phyloP scores from a whole-genome alignment of 2,888 invertebrate species.

The Eurytoma adleriae region DNA sequence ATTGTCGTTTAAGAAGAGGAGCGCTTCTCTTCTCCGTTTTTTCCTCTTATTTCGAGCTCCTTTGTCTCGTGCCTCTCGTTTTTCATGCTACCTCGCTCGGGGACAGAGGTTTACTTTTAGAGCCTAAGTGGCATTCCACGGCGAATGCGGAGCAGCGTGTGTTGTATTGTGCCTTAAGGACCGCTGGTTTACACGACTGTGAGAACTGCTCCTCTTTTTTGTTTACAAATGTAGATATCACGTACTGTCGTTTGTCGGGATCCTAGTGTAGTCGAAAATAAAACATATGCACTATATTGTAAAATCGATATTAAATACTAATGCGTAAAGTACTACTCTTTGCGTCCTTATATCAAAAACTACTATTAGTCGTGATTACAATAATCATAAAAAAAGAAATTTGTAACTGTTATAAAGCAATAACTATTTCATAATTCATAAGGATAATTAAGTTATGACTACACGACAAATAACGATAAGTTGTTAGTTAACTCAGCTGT shows the following conservation, averaged over 20 bases:
- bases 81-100: neutral
- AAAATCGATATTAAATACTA: no score
- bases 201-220: neutral
- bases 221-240: neutral
- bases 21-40: neutral
- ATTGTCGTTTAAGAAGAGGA: slow-evolving; percentile 27
- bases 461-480: neutral
- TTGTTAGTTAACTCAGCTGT: neutral
- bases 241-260: neutral
- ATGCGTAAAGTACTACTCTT: no score
- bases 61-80: neutral
- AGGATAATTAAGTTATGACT: no score
- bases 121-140: neutral
- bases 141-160: neutral
- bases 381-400: neutral
- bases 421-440: no score
- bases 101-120: slow-evolving; percentile 49
- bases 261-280: no score
- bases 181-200: neutral
- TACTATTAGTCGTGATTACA: neutral
- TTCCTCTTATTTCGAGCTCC: neutral
- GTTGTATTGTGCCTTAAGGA: no score
- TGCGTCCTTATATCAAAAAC: no score
- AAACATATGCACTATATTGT: no score
- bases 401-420: neutral